Conservation (phyloP, 1,140 invertebrate genomes). For the Heterodera carotae region DNA sequence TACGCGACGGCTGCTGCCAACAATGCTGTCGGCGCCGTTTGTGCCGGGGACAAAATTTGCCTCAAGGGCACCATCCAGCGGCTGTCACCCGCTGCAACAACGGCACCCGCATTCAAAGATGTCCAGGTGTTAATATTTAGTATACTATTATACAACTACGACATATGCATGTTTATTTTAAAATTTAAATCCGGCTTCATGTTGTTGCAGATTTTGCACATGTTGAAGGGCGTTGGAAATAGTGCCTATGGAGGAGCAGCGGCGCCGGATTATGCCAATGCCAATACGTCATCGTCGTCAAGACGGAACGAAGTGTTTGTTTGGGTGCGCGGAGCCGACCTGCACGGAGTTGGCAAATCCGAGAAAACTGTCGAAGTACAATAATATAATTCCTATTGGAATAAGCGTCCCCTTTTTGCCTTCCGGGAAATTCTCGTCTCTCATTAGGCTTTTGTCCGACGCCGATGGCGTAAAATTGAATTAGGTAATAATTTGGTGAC, state of each 20-base stretch:
- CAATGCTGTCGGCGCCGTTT: background rate
- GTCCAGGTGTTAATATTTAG: background rate
- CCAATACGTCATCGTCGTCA: too few species aligned
- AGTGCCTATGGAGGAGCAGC: background rate
- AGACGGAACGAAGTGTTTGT: conserved; percentile 34
- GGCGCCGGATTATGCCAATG: background rate
- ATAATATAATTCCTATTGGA: too few species aligned
- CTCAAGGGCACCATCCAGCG: conserved; percentile 1
- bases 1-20: background rate
- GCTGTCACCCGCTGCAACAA: background rate
- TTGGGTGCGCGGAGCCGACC: conserved; percentile 26
- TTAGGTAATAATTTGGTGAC: too few species aligned
- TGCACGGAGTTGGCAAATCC: conserved; percentile 31
- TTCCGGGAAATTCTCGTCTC: too few species aligned
- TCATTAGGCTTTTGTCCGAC: too few species aligned
- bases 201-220: background rate
- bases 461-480: too few species aligned
- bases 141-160: background rate
- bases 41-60: conserved; percentile 13
- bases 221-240: background rate
- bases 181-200: background rate
- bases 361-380: conserved; percentile 29
- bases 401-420: too few species aligned
- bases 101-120: conserved; percentile 16
- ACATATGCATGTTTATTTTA: too few species aligned